Evolutionary conservation across 1,140 invertebrate species (phyloP).

Genomic region (Nilaparvata lugens): DNA sequence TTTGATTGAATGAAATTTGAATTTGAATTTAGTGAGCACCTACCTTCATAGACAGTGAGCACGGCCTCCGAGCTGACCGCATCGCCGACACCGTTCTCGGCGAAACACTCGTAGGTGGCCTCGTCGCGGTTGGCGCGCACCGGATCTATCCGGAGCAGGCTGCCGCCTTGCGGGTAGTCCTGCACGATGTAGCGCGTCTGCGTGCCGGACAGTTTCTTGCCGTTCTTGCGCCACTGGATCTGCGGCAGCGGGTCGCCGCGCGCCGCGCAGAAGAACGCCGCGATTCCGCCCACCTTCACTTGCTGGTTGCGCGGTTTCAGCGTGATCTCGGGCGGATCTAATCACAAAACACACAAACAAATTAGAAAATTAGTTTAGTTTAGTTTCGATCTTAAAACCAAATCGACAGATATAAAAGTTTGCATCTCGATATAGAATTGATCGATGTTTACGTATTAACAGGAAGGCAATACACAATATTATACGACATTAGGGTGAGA

Average conservation of each 20-base stretch:
- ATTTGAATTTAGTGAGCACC: constrained; percentile 34
- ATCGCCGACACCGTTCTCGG: constrained; percentile 92
- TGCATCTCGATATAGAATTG: neutral
- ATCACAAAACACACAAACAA: constrained; percentile 33
- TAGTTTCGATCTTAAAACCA: no score
- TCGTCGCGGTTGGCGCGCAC: constrained; percentile 74
- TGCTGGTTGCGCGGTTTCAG: constrained; percentile 75
- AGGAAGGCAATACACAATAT: neutral
- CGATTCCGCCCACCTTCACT: constrained; percentile 81
- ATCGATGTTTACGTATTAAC: neutral
- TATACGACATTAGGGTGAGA: neutral
- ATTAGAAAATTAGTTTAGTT: neutral
- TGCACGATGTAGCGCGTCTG: constrained; percentile 64
- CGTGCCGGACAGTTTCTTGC: constrained; percentile 65
- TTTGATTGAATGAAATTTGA: no score
- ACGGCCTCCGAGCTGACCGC: constrained; percentile 80
- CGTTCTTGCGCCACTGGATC: constrained; percentile 86
- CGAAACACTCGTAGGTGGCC: constrained; percentile 88
- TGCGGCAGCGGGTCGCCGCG: constrained; percentile 78
- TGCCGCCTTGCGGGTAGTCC: constrained; percentile 51
- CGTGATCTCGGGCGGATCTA: constrained; percentile 87
- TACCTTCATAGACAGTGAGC: constrained; percentile 81
- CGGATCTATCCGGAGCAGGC: constrained; percentile 83
- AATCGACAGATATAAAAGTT: neutral
- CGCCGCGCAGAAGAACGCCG: constrained; percentile 90